Evolutionary conservation across 1,140 invertebrate species (phyloP).

Genomic region (Acyrthosiphon pisum): DNA sequence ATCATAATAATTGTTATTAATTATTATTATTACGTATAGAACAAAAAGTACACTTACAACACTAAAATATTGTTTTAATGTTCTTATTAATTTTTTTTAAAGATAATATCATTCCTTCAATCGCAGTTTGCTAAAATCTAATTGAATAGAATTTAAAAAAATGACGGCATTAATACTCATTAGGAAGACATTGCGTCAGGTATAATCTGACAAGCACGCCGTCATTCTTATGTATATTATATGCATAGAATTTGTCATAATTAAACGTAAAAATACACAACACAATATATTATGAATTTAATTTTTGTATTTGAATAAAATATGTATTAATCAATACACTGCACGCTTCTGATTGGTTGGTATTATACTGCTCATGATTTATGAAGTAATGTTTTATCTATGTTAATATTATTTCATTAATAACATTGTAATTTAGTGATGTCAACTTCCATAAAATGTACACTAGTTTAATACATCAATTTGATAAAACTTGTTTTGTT

Average conservation of each 20-base stretch:
- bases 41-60: neutral
- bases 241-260: neutral
- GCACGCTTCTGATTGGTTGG: neutral
- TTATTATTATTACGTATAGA: neutral
- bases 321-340: constrained; percentile 19
- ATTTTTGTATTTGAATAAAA: constrained; percentile 12
- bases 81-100: neutral
- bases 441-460: neutral
- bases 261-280: neutral
- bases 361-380: constrained; percentile 29
- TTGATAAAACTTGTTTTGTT: neutral
- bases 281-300: neutral
- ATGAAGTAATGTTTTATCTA: constrained; percentile 22
- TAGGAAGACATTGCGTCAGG: neutral
- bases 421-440: constrained; percentile 10
- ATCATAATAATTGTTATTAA: neutral
- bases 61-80: neutral
- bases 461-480: neutral
- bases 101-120: neutral
- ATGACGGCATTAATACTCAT: neutral
- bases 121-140: neutral
- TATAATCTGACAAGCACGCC: neutral
- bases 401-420: constrained; percentile 28
- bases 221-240: neutral
- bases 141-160: neutral